These are phyloP conservation scores for Bos indicus DNA, from an alignment of 2,113 vertebrate genomes.

Conservation along the genomic window DNA sequence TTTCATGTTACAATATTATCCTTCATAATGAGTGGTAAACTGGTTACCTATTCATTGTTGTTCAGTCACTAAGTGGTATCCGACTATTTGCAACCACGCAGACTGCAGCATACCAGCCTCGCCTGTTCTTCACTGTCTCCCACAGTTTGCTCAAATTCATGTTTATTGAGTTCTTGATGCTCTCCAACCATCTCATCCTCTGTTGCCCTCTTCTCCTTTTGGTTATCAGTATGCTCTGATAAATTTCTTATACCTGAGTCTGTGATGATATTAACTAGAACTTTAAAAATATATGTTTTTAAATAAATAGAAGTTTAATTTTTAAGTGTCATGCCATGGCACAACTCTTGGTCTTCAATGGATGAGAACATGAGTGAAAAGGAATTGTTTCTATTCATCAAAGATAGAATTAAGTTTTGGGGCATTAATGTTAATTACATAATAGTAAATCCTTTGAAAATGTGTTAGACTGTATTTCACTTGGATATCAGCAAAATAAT, in stretches of 20 bases:
- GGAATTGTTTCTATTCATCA: neutral
- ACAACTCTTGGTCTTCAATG: neutral
- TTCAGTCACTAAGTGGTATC: neutral
- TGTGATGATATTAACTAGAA: neutral
- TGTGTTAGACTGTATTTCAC: neutral
- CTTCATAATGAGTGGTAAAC: neutral
- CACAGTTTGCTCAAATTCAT: neutral
- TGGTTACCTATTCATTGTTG: neutral
- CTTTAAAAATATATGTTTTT: neutral
- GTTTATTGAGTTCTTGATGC: neutral
- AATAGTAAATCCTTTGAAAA: neutral
- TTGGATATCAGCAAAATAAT: neutral
- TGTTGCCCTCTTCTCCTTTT: neutral
- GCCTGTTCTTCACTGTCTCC: neutral
- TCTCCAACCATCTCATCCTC: neutral
- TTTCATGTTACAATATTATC: neutral
- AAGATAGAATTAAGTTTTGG: neutral
- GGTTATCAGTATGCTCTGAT: neutral
- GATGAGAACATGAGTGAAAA: neutral
- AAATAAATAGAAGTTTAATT: neutral
- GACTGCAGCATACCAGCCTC: neutral
- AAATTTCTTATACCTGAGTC: neutral
- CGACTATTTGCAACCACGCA: accelerated
- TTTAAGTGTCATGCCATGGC: neutral
- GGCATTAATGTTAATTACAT: neutral